Evolutionary conservation across 2,888 invertebrate species (phyloP).

Genomic region (Campoletis raptor): DNA sequence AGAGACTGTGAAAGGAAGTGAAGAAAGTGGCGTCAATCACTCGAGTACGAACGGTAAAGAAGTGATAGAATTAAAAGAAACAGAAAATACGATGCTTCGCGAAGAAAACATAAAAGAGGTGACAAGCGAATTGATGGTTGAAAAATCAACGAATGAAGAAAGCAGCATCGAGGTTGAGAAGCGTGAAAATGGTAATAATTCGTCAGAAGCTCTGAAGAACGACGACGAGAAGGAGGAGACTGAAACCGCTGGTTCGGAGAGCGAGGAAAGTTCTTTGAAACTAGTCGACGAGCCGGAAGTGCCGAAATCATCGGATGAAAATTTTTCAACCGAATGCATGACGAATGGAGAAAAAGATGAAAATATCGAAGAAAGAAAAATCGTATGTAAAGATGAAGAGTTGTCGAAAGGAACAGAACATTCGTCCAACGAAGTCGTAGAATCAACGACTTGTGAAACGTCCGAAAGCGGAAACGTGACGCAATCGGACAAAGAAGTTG

Average conservation of each 20-base stretch:
- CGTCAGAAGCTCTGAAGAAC: constrained; percentile 29
- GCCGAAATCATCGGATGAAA: constrained; percentile 23
- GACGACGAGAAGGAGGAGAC: constrained; percentile 48
- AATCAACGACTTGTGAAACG: constrained; percentile 78
- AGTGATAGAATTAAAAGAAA: constrained; percentile 51
- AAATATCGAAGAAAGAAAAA: constrained; percentile 64
- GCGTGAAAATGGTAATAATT: constrained; percentile 43
- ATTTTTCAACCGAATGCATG: constrained; percentile 6
- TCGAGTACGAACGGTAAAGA: constrained; percentile 55
- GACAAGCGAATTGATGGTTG: neutral
- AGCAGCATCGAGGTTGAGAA: constrained; percentile 3
- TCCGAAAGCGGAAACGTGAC: constrained; percentile 69
- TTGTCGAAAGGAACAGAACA: constrained; percentile 72
- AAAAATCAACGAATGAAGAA: constrained; percentile 21
- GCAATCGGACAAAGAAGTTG: constrained; percentile 67
- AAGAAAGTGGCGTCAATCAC: constrained; percentile 27
- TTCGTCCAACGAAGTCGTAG: constrained; percentile 75
- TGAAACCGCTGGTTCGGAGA: constrained; percentile 49
- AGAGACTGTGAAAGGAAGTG: constrained; percentile 29
- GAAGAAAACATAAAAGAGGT: constrained; percentile 40
- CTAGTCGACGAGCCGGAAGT: constrained; percentile 55
- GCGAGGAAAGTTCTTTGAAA: constrained; percentile 47
- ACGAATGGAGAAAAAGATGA: constrained; percentile 44
- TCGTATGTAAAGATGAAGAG: constrained; percentile 42
- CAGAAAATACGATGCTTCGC: constrained; percentile 37